Conservation (phyloP, 2,113 vertebrate genomes). For the Dolichotis patagonum region DNA sequence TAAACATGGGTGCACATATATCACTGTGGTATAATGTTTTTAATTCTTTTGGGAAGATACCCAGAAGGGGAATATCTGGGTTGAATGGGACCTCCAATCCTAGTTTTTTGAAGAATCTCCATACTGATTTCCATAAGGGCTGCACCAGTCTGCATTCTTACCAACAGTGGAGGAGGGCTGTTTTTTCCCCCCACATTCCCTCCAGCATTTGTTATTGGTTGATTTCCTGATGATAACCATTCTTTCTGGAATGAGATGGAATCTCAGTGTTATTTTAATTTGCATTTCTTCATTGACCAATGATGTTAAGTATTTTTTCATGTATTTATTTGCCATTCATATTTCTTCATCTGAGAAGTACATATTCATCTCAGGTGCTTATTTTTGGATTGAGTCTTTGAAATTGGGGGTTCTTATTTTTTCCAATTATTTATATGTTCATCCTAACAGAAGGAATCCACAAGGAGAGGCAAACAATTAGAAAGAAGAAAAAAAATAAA, state of each 20-base stretch:
- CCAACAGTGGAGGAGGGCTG: background rate
- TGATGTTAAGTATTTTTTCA: background rate
- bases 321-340: background rate
- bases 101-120: background rate
- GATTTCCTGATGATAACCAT: background rate
- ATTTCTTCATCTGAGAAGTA: too few relatives aligned
- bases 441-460: too few relatives aligned
- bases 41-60: background rate
- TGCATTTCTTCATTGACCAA: background rate
- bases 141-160: background rate
- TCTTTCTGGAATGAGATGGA: background rate
- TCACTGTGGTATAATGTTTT: background rate
- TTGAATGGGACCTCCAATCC: background rate
- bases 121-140: background rate
- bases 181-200: background rate
- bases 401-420: too few relatives aligned
- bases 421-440: too few relatives aligned
- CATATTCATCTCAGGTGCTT: too few relatives aligned
- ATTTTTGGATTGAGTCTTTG: too few relatives aligned
- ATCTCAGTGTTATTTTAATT: background rate
- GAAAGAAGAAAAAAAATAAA: too few relatives aligned
- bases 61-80: background rate
- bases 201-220: background rate
- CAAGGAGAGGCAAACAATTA: too few relatives aligned
- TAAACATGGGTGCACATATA: background rate